These are phyloP conservation scores for Mesoclemmys tuberculata DNA, from an alignment of 2,113 vertebrate genomes.

Conservation along the genomic window DNA sequence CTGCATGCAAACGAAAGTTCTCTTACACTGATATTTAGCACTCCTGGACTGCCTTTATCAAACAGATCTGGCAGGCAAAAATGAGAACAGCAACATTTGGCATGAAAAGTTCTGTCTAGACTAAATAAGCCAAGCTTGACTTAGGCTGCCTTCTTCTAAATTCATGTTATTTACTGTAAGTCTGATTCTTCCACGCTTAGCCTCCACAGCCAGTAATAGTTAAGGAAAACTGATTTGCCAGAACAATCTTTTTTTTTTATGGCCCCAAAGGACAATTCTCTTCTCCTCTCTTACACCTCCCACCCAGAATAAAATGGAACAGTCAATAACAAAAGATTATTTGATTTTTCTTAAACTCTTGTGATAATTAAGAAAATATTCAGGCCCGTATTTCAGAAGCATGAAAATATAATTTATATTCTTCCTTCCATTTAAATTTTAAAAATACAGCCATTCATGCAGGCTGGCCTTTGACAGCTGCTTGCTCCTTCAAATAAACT, in stretches of 20 bases:
- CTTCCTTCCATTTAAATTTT: fast-evolving
- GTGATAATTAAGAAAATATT: conserved; percentile 1
- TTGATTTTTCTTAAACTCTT: neutral
- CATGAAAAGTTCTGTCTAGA: conserved; percentile 54
- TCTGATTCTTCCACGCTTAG: conserved; percentile 21
- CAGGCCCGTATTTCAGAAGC: neutral
- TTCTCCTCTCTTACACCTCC: neutral
- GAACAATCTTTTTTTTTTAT: conserved; percentile 8
- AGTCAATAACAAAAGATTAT: neutral
- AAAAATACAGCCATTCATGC: conserved; percentile 26
- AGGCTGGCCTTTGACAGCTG: conserved; percentile 36
- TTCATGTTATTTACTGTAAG: conserved; percentile 46
- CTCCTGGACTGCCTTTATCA: conserved; percentile 28
- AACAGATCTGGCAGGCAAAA: conserved; percentile 53
- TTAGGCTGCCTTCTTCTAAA: conserved; percentile 56
- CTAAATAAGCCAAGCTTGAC: conserved; percentile 59
- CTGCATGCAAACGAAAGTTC: conserved; percentile 24
- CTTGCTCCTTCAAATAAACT: neutral
- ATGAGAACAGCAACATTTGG: neutral
- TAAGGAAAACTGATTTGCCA: neutral
- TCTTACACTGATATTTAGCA: conserved; percentile 29
- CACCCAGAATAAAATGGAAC: neutral
- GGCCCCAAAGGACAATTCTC: neutral
- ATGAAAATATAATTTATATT: neutral
- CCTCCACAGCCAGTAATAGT: conserved; percentile 2